phyloP scores from a whole-genome alignment of 2,888 invertebrate species.

The Dolomedes plantarius region DNA sequence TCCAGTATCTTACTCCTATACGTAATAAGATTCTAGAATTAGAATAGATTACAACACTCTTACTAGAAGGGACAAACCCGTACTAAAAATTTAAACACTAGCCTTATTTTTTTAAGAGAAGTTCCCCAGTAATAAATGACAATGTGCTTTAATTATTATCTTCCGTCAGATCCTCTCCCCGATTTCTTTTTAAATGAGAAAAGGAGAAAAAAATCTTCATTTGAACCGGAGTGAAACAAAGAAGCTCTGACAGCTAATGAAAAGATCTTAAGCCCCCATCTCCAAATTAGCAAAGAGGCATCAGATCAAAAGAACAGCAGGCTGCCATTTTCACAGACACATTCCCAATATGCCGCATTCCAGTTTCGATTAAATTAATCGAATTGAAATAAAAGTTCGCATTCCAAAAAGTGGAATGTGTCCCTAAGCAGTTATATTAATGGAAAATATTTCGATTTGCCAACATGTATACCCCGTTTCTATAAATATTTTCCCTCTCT shows the following conservation, averaged over 20 bases:
- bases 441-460: slow-evolving; percentile 18
- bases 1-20: too few species aligned
- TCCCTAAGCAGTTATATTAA: slow-evolving; percentile 21
- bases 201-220: not conserved
- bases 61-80: too few species aligned
- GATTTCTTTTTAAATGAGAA: too few species aligned
- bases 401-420: slow-evolving; percentile 27
- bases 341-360: slow-evolving; percentile 12
- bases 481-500: not conserved
- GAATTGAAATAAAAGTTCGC: slow-evolving; percentile 37
- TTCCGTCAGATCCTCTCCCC: not conserved
- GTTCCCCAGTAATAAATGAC: too few species aligned
- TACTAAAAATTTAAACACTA: too few species aligned
- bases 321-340: not conserved
- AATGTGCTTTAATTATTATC: too few species aligned
- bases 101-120: too few species aligned
- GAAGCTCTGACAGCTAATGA: slow-evolving; percentile 7
- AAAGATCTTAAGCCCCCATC: slow-evolving; percentile 29
- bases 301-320: not conserved
- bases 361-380: slow-evolving; percentile 58
- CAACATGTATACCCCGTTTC: not conserved
- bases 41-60: too few species aligned
- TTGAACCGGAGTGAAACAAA: not conserved
- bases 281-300: slow-evolving; percentile 30
- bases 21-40: too few species aligned